Conservation (phyloP, 2,888 invertebrate species). For the Sialis lutaria region DNA sequence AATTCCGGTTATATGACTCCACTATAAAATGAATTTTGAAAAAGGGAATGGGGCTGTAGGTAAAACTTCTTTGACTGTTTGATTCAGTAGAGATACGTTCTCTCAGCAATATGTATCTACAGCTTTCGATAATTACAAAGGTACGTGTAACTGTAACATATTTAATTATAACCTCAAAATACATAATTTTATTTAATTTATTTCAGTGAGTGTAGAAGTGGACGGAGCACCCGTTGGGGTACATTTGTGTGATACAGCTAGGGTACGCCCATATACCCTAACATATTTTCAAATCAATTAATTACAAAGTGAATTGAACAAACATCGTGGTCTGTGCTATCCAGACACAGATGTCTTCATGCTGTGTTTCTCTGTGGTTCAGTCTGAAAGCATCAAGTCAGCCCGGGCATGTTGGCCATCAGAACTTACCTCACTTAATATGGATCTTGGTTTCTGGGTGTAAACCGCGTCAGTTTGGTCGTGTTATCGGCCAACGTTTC, state of each 20-base stretch:
- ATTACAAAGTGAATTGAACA: conserved; percentile 74
- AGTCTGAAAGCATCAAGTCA: conserved; percentile 72
- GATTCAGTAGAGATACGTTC: conserved; percentile 87
- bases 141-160: conserved; percentile 34
- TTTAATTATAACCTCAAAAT: neutral
- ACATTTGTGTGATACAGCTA: conserved; percentile 91
- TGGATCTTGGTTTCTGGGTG: no score
- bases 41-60: conserved; percentile 91
- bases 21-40: no score
- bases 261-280: conserved; percentile 34
- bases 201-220: conserved; percentile 82
- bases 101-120: conserved; percentile 84
- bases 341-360: conserved; percentile 86
- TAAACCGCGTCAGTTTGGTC: no score
- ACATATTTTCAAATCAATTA: conserved; percentile 4
- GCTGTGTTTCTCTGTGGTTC: conserved; percentile 81
- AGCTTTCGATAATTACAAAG: conserved; percentile 91
- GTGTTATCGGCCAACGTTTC: no score
- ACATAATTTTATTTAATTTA: neutral
- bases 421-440: conserved; percentile 47
- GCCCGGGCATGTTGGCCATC: conserved; percentile 75
- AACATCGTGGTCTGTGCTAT: conserved; percentile 77
- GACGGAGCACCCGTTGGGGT: conserved; percentile 78
- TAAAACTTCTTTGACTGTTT: conserved; percentile 84
- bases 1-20: no score